Evolutionary conservation across 2,888 invertebrate genomes (phyloP).

Genomic region (Chaitophorus viminalis): DNA sequence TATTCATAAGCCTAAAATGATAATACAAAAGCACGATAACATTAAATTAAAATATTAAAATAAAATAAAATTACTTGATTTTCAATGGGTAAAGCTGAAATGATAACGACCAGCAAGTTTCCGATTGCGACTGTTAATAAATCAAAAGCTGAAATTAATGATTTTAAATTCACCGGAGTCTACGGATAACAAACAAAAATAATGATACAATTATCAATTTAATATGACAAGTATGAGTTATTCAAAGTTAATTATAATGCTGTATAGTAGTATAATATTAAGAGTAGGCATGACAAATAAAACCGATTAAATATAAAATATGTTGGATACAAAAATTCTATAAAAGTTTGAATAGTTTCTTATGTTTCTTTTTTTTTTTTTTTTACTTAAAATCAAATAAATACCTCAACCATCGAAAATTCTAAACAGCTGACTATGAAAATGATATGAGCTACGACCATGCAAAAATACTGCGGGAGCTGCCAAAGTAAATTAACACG

Average conservation of each 20-base stretch:
- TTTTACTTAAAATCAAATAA: not conserved
- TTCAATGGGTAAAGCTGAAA: constrained; percentile 82
- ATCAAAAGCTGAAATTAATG: constrained; percentile 91
- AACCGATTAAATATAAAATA: not conserved
- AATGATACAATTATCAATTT: no score
- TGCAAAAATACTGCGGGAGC: constrained; percentile 90
- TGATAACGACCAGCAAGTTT: constrained; percentile 88
- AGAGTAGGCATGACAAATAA: not conserved
- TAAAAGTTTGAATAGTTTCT: not conserved
- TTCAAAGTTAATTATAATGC: no score
- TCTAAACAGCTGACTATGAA: constrained; percentile 95
- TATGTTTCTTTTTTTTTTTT: no score
- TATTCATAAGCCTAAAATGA: constrained; percentile 76
- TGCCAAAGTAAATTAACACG: constrained; percentile 85
- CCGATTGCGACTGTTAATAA: constrained; percentile 92
- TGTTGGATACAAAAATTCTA: not conserved
- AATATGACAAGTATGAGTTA: no score
- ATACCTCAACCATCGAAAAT: constrained; percentile 88
- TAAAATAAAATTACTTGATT: constrained; percentile 73
- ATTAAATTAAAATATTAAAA: not conserved
- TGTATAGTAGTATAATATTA: no score
- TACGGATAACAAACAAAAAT: not conserved
- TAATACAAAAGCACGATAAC: not conserved
- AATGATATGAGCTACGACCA: constrained; percentile 94
- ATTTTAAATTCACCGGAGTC: constrained; percentile 77